A percentile compares a stretch with the other conserved stretches of the same genome.
Evolutionary conservation across 2,888 invertebrate species (phyloP).

Genomic region (Halictus quadricinctus): DNA sequence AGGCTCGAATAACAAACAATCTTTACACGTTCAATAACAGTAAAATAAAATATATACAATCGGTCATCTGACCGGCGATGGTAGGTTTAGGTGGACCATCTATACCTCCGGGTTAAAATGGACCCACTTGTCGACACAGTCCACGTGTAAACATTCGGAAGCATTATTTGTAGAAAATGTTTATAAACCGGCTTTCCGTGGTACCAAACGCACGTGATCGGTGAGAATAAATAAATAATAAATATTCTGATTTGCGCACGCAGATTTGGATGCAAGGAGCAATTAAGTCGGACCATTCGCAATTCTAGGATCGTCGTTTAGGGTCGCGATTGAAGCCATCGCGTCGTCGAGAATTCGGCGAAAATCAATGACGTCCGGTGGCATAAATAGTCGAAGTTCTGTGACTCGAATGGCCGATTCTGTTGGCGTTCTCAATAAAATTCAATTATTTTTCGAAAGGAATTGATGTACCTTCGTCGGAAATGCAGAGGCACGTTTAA

Average conservation of each 20-base stretch:
- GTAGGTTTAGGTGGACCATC: too few species aligned
- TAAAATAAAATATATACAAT: too few species aligned
- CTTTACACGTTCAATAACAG: too few species aligned
- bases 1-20: too few species aligned
- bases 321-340: slow-evolving; percentile 5
- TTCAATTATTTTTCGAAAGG: slow-evolving; percentile 35
- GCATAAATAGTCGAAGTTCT: slow-evolving; percentile 34
- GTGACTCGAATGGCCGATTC: slow-evolving; percentile 12
- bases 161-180: too few species aligned
- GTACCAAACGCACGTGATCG: background rate
- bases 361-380: background rate
- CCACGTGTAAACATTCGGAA: too few species aligned
- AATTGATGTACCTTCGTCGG: background rate
- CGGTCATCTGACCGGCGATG: too few species aligned
- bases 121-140: too few species aligned
- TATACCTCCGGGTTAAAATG: too few species aligned
- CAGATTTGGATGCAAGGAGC: too few species aligned
- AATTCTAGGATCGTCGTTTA: background rate
- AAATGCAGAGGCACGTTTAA: slow-evolving; percentile 20
- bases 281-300: background rate
- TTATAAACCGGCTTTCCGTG: too few species aligned
- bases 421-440: slow-evolving; percentile 2
- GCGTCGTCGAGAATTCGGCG: background rate
- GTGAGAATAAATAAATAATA: background rate
- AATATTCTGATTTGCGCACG: too few species aligned